These are phyloP conservation scores for Semnornis frantzii DNA, from an alignment of 2,113 vertebrate species.

Conservation along the genomic window DNA sequence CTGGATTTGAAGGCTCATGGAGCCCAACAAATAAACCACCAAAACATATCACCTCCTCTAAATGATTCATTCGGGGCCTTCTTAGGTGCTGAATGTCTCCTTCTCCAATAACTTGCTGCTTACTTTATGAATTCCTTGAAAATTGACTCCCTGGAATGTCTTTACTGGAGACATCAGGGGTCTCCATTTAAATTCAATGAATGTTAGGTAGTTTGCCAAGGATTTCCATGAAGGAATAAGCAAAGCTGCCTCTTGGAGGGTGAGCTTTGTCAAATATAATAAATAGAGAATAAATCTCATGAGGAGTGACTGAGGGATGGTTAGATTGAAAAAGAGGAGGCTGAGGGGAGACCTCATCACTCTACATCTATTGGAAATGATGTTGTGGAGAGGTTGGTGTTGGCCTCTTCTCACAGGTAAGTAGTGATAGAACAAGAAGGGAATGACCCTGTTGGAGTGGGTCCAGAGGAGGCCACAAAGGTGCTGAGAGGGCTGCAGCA, in stretches of 20 bases:
- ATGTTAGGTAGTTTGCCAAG: slow-evolving; percentile 49
- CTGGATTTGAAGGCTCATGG: not conserved
- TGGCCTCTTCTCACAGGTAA: no score
- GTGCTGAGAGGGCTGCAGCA: no score
- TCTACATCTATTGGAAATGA: no score
- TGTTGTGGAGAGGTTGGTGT: no score
- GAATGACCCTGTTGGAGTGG: no score
- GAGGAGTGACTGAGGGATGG: no score
- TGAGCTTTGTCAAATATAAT: not conserved
- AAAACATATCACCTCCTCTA: slow-evolving; percentile 20
- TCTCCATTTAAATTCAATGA: slow-evolving; percentile 58
- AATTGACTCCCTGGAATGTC: slow-evolving; percentile 66
- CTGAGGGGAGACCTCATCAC: no score
- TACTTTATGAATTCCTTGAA: slow-evolving; percentile 69
- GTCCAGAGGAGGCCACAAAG: no score
- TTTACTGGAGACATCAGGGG: slow-evolving; percentile 44
- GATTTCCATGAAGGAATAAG: not conserved
- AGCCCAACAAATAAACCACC: not conserved
- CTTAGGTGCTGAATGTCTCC: slow-evolving; percentile 26
- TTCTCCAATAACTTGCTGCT: slow-evolving; percentile 56
- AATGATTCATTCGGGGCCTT: slow-evolving; percentile 57
- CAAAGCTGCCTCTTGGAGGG: slow-evolving; percentile 27
- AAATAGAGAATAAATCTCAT: no score
- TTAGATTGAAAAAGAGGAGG: no score
- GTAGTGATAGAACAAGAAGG: no score